Evolutionary conservation across 2,797 vertebrate species (phyloP).

Genomic region (Pipistrellus pygmaeus): DNA sequence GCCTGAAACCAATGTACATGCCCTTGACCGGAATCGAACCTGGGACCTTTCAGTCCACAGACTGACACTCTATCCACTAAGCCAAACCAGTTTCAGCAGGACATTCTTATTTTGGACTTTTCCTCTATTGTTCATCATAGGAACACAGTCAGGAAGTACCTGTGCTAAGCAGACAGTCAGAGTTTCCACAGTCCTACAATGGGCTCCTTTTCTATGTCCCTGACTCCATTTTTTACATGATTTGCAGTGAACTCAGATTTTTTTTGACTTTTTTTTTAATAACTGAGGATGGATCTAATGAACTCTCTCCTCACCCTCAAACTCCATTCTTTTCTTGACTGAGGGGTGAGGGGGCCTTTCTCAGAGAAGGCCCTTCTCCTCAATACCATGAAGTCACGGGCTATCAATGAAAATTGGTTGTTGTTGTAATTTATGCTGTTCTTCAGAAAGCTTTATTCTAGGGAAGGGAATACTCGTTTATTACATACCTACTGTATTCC

Average conservation of each 20-base stretch:
- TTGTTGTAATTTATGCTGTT: background rate
- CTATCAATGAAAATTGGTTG: background rate
- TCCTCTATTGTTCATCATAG: background rate
- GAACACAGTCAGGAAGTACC: background rate
- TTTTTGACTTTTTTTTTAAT: background rate
- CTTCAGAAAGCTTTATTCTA: background rate
- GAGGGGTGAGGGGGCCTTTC: background rate
- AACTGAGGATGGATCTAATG: background rate
- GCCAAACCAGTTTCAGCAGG: no score
- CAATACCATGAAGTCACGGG: background rate
- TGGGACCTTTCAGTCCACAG: no score
- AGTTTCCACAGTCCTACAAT: background rate
- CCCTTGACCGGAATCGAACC: no score
- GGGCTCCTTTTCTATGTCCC: background rate
- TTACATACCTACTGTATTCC: background rate
- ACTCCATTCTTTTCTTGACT: background rate
- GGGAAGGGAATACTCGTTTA: background rate
- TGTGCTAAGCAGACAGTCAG: background rate
- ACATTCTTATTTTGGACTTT: background rate
- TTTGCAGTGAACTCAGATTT: background rate
- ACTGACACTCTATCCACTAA: no score
- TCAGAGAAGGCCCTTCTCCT: background rate
- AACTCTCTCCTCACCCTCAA: background rate
- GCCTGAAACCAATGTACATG: no score
- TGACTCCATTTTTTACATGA: background rate